Evolutionary conservation across 2,888 invertebrate genomes (phyloP), one percentile per base, ranked within the genome.

Genomic region (Xestia rhomboidea): DNA sequence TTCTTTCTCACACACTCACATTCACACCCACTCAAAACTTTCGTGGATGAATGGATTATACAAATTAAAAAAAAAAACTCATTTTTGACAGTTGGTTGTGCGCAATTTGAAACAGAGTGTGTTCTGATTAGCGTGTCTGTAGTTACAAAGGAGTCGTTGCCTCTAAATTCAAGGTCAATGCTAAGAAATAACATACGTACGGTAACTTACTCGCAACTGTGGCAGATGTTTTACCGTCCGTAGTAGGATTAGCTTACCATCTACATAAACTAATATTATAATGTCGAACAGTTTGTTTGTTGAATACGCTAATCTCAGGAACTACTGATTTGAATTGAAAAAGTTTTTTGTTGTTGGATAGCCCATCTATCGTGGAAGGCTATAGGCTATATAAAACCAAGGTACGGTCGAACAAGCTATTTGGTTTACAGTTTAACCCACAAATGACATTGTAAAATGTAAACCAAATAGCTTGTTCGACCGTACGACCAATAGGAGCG

Each of bases 41-140:
- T 34, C 34, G 21, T 49, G 18, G 49, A 21, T 21, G 8, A 21
- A 21, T 21, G 49, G 21, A 30, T n/a, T 15, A 62, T 4, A 62
- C 0, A 38, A 41, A 49, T 21, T 54, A 51, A 41, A 38, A 38
- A 62, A 68, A n/a, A 44, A 30, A 67, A 27, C 1, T 38, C 0
- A 21, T 46, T 41, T 64, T 67, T 62, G 74, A 51, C 80, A 54
- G 67, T 79, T 80, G 51, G 44, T 38, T 15, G 27, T 74, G 60
- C 67, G 27, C n/a, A 62, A 67, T 74, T 79, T 44, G 41, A 80
- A 79, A 66, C 79, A 30, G 57, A 24, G 66, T 78, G 57, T 60
- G 66, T 73, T 74, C 80, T 74, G 51, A 74, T 74, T 79, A 79
- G 60, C 79, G 80, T 27, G 80, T 80, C 51, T 46, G 62, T 54